Conservation (phyloP, 2,888 invertebrate species). For the Synanthedon formicaeformis region DNA sequence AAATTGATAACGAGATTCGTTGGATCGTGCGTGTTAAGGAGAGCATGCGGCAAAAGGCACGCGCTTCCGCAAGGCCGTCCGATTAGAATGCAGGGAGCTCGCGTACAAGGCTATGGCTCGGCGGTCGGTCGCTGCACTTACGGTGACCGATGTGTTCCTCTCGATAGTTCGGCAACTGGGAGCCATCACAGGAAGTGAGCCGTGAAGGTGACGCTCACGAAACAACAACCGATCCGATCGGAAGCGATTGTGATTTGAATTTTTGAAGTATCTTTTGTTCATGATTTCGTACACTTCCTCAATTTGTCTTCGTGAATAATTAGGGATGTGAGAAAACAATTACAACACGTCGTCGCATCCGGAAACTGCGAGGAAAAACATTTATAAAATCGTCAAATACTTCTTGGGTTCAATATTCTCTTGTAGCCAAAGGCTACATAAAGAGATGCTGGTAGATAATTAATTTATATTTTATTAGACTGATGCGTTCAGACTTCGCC, state of each 20-base stretch:
- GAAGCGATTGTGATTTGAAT: constrained; percentile 62
- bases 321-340: constrained; percentile 9
- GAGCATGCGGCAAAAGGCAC: constrained; percentile 43
- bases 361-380: too few relatives aligned
- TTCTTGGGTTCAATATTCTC: too few relatives aligned
- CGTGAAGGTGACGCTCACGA: constrained; percentile 55
- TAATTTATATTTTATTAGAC: too few relatives aligned
- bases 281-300: constrained; percentile 36
- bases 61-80: constrained; percentile 67
- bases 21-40: constrained; percentile 44
- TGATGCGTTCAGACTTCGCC: too few relatives aligned
- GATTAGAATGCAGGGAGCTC: constrained; percentile 68
- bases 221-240: constrained; percentile 43
- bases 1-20: constrained; percentile 37
- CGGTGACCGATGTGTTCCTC: constrained; percentile 50
- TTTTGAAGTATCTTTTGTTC: constrained; percentile 45
- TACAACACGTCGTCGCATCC: neutral
- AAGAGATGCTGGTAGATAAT: too few relatives aligned
- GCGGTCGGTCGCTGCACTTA: constrained; percentile 62
- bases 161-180: constrained; percentile 41
- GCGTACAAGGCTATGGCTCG: constrained; percentile 59
- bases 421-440: too few relatives aligned
- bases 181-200: constrained; percentile 53
- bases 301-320: constrained; percentile 30
- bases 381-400: too few relatives aligned